Evolutionary conservation across 2,113 vertebrate genomes (phyloP).

Genomic region (Halcyon senegalensis): DNA sequence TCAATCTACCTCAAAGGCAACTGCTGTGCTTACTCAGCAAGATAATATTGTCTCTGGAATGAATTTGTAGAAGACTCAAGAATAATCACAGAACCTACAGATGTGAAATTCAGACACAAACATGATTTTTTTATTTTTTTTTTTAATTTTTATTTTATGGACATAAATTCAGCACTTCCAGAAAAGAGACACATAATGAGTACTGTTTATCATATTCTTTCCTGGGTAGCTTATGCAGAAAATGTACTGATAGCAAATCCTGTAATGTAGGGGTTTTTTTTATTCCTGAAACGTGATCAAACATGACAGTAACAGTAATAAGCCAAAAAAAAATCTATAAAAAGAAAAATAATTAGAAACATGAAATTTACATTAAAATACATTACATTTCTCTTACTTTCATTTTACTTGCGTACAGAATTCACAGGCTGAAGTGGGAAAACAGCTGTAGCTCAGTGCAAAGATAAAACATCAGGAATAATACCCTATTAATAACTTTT

Average conservation of each 20-base stretch:
- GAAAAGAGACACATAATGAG: background rate
- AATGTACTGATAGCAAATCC: background rate
- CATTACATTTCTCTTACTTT: background rate
- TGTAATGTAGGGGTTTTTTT: background rate
- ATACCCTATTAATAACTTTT: too few species aligned
- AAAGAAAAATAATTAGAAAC: background rate
- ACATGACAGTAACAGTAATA: background rate
- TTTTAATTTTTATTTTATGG: background rate
- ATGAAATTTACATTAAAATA: background rate
- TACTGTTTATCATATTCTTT: background rate
- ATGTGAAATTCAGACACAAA: background rate
- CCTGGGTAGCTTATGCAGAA: background rate
- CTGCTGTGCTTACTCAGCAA: slow-evolving; percentile 20
- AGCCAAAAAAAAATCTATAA: background rate
- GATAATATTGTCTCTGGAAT: background rate
- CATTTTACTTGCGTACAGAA: background rate
- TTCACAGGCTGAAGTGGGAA: background rate
- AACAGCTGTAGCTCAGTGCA: background rate
- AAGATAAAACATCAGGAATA: too few species aligned
- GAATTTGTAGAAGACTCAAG: background rate
- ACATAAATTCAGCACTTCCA: background rate
- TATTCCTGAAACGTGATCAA: background rate
- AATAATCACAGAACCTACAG: background rate
- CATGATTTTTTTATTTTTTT: background rate
- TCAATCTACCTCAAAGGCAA: background rate